A percentile compares a stretch with the other conserved stretches of the same genome.
These are phyloP conservation scores for Mormyrops attenuatus DNA, from an alignment of 2,797 vertebrate genomes.

Conservation along the genomic window DNA sequence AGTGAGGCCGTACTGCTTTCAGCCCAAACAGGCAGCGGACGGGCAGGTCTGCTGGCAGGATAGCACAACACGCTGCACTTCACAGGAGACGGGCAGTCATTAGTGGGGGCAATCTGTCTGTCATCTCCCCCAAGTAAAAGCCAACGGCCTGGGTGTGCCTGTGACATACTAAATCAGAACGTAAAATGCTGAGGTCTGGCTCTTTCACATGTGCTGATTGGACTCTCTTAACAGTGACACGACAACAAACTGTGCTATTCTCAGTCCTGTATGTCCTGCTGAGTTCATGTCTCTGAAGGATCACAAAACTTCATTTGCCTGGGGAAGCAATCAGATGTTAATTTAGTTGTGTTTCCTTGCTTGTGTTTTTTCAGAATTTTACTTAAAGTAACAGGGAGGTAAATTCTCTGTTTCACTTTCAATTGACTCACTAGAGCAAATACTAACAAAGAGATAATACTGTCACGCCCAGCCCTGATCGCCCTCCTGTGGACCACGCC, in stretches of 20 bases:
- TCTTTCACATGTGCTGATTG: neutral
- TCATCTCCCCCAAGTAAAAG: neutral
- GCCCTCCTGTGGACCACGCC: no score
- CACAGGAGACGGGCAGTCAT: slow-evolving; percentile 4
- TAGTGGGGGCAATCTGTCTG: neutral
- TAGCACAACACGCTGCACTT: neutral
- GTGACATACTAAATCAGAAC: neutral
- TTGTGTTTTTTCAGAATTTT: neutral
- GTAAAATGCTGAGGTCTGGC: neutral
- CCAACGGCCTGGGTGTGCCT: neutral
- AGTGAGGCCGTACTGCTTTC: neutral
- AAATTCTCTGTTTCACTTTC: neutral
- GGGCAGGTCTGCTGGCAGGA: neutral
- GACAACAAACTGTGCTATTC: neutral
- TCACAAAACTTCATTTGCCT: neutral
- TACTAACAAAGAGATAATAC: neutral
- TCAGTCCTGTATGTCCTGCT: neutral
- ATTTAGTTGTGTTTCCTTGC: neutral
- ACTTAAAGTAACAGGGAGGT: neutral
- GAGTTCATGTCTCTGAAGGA: neutral
- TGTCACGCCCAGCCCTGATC: no score
- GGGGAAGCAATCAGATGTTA: neutral
- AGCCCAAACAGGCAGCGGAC: neutral
- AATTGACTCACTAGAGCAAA: neutral
- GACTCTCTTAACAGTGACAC: neutral